Conservation (phyloP, 2,113 vertebrate species). For the Calyptommatus sinebrachiatus region DNA sequence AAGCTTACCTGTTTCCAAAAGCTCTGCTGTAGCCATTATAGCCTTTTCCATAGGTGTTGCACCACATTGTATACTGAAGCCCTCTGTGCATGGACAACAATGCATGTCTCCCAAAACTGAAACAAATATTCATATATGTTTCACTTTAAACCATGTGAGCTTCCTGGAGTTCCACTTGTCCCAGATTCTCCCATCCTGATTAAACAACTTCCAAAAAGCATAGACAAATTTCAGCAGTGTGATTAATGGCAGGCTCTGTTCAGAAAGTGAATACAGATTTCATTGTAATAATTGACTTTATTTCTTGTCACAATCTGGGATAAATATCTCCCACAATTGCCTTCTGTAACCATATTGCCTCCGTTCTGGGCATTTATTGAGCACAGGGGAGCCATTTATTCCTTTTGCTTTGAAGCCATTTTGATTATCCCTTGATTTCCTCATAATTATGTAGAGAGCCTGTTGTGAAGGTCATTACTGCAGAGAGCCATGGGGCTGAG, state of each 20-base stretch:
- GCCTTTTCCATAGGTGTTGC: no score
- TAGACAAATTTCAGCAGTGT: neutral
- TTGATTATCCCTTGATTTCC: conserved; percentile 61
- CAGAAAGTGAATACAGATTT: conserved; percentile 20
- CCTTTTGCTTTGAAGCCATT: conserved; percentile 33
- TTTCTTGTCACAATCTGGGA: conserved; percentile 40
- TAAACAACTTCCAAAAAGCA: neutral
- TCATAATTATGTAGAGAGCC: conserved; percentile 59
- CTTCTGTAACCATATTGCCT: conserved; percentile 28
- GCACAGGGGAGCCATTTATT: conserved; percentile 52
- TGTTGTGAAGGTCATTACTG: conserved; percentile 32
- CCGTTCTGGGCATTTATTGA: conserved; percentile 34
- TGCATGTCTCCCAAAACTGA: no score
- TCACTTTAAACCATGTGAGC: neutral
- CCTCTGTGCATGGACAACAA: no score
- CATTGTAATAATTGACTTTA: conserved; percentile 50
- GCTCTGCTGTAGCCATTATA: no score
- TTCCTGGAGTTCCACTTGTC: neutral
- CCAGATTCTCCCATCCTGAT: neutral
- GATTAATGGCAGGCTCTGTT: neutral
- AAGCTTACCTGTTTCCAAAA: no score
- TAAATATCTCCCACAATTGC: conserved; percentile 13
- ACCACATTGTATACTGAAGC: no score
- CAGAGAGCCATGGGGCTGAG: neutral
- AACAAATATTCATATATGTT: neutral